Evolutionary conservation across 2,797 vertebrate species (phyloP), one percentile per base, ranked within the genome.

Genomic region (Falco peregrinus): DNA sequence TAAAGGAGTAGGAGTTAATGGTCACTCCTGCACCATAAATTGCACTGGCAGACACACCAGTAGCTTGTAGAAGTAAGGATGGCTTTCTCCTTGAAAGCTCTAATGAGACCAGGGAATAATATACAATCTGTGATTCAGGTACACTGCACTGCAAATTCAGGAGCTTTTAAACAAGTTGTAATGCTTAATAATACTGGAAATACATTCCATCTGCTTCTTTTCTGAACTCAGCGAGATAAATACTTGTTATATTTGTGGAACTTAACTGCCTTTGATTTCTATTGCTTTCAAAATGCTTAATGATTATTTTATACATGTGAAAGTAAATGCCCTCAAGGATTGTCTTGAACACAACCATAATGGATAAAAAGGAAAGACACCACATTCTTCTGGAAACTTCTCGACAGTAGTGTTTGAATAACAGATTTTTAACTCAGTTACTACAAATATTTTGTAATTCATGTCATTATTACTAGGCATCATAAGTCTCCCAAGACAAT

Each of bases 51-150:
- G 96, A 96, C 94, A 96, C 77, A 91, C 95, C 93, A 92, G 95
- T 97, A 96, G 95, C 93, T 95, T 90, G 94, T 70, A 96, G 97
- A 94, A 94, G 91, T 86, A 97, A 96, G 93, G 95, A 98, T 97
- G 97, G 95, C 91, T 98, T 98, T 97, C 97, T 98, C 97, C 96
- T 98, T 98, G 98, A 97, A 97, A 97, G 89, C 95, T 90, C 90
- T 97, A 98, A 98, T 97, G 96, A 98, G 97, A 92, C 91, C 81
- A 89, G 96, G 93, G 96, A 98, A 97, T 98, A 97, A 98, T 97
- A 97, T 97, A 97, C 94, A 97, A 93, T 97, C 95, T 96, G 78
- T 96, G 97, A 98, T 95, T 93, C 96, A 96, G 96, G 96, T 96
- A 91, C 84, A 75, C 67, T 83, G 67, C 68, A 56, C 90, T 95